Conservation (phyloP, 92 coral and sea anemone species). For the Meandrina meandrites region DNA sequence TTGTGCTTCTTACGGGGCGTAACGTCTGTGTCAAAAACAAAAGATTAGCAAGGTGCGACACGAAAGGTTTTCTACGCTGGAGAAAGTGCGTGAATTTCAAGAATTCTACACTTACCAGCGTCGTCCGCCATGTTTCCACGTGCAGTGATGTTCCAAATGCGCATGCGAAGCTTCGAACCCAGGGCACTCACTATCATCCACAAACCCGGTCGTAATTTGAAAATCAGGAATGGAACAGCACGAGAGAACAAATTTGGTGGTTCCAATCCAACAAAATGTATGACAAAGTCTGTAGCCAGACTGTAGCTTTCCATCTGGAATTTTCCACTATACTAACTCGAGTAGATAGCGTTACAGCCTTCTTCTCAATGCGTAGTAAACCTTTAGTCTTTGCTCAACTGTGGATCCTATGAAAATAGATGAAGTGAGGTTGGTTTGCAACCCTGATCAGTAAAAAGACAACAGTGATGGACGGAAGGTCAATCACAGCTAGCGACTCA, state of each 20-base stretch:
- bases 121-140: slow-evolving; percentile 91
- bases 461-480: no score
- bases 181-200: not conserved
- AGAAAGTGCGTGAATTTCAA: not conserved
- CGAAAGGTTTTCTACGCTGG: not conserved
- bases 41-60: not conserved
- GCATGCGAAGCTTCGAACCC: slow-evolving; percentile 25
- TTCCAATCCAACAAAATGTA: not conserved
- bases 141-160: slow-evolving; percentile 23
- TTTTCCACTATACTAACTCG: not conserved
- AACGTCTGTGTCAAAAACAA: slow-evolving; percentile 33
- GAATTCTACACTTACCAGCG: slow-evolving; percentile 51
- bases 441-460: no score
- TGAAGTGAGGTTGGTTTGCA: no score
- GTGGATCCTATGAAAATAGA: no score
- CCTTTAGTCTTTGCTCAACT: no score
- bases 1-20: slow-evolving; percentile 79
- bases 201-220: not conserved
- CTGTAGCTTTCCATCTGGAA: no score
- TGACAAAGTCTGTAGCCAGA: no score
- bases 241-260: not conserved
- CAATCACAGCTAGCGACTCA: no score
- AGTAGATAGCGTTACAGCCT: not conserved
- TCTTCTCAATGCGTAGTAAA: no score
- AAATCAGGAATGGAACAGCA: not conserved